phyloP scores from a whole-genome alignment of 2,113 vertebrate genomes.

The Hirundichthys speculiger region DNA sequence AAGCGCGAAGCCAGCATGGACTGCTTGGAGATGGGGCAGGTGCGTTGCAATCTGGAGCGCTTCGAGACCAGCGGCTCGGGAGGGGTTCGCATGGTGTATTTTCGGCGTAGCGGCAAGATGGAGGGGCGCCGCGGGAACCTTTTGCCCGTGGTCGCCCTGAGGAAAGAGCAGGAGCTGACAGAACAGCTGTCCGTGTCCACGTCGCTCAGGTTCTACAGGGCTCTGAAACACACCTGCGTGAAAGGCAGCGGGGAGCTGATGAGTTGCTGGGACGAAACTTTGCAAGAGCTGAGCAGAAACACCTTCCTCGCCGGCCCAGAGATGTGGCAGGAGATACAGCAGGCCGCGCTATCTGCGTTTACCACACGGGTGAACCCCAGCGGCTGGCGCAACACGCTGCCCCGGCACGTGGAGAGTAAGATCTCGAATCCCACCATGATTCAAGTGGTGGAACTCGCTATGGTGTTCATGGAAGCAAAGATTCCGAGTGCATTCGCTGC shows the following conservation, averaged over 20 bases:
- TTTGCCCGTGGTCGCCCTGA: not conserved
- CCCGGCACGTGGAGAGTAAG: not conserved
- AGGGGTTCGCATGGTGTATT: not conserved
- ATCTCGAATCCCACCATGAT: not conserved
- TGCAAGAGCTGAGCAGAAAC: not conserved
- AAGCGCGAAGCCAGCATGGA: not conserved
- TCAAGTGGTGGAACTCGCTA: not conserved
- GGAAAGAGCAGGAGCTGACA: not conserved
- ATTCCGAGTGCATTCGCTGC: not conserved
- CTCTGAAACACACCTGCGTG: not conserved
- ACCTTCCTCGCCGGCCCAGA: not conserved
- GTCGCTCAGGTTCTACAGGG: not conserved
- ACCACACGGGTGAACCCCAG: not conserved
- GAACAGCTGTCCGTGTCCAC: not conserved
- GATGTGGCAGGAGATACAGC: slow-evolving; percentile 1
- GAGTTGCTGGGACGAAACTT: not conserved
- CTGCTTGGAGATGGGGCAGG: not conserved
- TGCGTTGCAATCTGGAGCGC: not conserved
- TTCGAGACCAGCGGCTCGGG: not conserved
- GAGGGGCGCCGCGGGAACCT: not conserved
- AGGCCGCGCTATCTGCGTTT: not conserved
- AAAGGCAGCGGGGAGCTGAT: not conserved
- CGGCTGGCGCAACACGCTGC: not conserved
- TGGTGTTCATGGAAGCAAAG: not conserved
- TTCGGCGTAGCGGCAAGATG: not conserved